Percentiles rank a stretch among this genome's conserved stretches.
phyloP scores from a whole-genome alignment of 2,888 invertebrate species.

The Notodonta dromedarius region DNA sequence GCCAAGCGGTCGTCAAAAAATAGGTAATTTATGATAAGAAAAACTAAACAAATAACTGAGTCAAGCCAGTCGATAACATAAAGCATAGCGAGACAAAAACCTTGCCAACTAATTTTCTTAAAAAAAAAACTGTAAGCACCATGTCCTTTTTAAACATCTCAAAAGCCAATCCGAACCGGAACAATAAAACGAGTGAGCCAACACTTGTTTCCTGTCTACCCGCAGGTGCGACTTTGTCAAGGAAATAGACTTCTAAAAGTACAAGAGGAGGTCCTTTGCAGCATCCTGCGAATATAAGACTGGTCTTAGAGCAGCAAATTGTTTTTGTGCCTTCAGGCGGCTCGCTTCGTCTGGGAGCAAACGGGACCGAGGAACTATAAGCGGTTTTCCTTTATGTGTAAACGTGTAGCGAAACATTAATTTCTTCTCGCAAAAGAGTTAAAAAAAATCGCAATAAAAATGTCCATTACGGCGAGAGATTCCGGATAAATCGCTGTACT shows the following conservation, averaged over 20 bases:
- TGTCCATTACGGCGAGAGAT: constrained; percentile 19
- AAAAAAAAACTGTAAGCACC: not conserved
- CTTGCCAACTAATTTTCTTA: no score
- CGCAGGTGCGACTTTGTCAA: constrained; percentile 69
- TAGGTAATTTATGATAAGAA: no score
- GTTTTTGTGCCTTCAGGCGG: constrained; percentile 77
- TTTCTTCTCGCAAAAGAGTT: not conserved
- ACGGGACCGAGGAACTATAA: constrained; percentile 41
- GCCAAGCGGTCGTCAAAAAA: no score
- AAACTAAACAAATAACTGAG: no score
- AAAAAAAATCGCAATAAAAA: not conserved
- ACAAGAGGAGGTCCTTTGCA: constrained; percentile 56
- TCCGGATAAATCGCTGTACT: constrained; percentile 31
- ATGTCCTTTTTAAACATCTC: constrained; percentile 22
- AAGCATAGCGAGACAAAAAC: no score
- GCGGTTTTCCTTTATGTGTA: constrained; percentile 32
- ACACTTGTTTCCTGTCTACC: constrained; percentile 47
- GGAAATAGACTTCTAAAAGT: constrained; percentile 68
- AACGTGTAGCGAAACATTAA: constrained; percentile 17
- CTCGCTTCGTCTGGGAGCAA: constrained; percentile 51
- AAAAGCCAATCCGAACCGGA: constrained; percentile 43
- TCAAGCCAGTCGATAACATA: no score
- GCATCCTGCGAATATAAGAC: constrained; percentile 52
- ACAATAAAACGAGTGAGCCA: constrained; percentile 45
- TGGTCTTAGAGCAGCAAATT: constrained; percentile 74